Percentiles rank a stretch among this genome's conserved stretches.
These are phyloP conservation scores for Masnerella sp. DNA, from an alignment of 2,888 invertebrate species.

Conservation along the genomic window DNA sequence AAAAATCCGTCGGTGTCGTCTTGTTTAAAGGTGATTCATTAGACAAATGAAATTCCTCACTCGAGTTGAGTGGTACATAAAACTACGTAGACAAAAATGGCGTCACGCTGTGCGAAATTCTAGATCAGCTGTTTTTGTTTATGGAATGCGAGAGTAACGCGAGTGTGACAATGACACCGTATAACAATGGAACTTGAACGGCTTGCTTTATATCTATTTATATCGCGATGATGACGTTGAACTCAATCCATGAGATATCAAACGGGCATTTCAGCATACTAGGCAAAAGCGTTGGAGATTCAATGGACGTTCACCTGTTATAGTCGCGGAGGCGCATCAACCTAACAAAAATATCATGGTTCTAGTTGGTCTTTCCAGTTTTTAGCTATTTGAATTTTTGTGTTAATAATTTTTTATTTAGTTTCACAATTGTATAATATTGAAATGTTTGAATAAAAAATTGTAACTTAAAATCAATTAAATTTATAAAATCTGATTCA, in stretches of 20 bases:
- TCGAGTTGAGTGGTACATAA: conserved; percentile 40
- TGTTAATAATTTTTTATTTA: too few relatives aligned
- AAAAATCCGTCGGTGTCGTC: neutral
- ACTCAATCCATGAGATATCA: conserved; percentile 47
- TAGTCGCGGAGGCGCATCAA: neutral
- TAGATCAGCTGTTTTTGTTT: conserved; percentile 58
- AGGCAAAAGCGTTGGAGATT: conserved; percentile 25
- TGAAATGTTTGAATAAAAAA: too few relatives aligned
- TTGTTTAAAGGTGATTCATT: conserved; percentile 47
- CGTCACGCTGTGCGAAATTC: conserved; percentile 43
- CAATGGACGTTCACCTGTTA: conserved; percentile 30
- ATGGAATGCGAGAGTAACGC: conserved; percentile 46
- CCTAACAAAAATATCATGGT: too few relatives aligned
- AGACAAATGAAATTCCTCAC: conserved; percentile 47
- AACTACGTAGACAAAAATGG: conserved; percentile 43
- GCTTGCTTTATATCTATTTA: conserved; percentile 46
- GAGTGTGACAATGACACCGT: conserved; percentile 53
- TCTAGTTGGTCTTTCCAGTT: too few relatives aligned
- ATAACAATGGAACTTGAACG: conserved; percentile 51
- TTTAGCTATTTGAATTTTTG: too few relatives aligned
- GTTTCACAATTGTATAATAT: too few relatives aligned
- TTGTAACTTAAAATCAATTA: too few relatives aligned
- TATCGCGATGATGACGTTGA: conserved; percentile 50
- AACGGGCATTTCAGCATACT: conserved; percentile 29
- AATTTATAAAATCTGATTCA: too few relatives aligned